Base-by-base conservation (phyloP, 2,113 vertebrate species). In the Carassius gibelio region DNA sequence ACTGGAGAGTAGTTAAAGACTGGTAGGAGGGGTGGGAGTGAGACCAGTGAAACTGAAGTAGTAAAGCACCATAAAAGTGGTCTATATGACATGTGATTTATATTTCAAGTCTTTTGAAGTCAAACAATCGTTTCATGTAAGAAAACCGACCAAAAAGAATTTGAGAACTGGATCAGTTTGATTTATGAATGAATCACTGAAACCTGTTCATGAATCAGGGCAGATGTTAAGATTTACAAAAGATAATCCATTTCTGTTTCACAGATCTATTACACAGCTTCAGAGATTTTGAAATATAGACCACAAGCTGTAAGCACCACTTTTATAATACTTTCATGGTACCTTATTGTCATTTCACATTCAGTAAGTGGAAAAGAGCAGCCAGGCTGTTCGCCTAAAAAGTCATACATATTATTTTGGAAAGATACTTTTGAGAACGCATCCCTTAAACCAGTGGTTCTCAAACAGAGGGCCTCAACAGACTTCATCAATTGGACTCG, bases 1-100 rank as follows among this genome's bases (percentile, higher is more conserved):
- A 93, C 94, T 89, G 91, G 93, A 93, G 92, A 94, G 94, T 95
- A 92, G 92, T 94, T 95, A 94, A 95, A 92, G 93, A 87, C 81
- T 78, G 89, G 77, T 84, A 72, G 57, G 48, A 84, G 66, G 84
- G 86, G 81, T 36, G 52, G 85, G 78, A 68, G 23, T 36, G 62
- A 84, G 23, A 75, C 30, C 52, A 34, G 14, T 11, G 50, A 72
- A 10, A 64, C 9, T 36, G 52, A 4, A 38, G 26, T 4, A 68
- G 8, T 5, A 50, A 48, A 45, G 69, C 38, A n/a, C 38, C 38
- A 72, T 45, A 38, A 42, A 42, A 42, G 38, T 74, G 38, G 21
- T 48, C 11, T 5, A 13, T 74, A 74, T 74, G 21, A 42, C 11
- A 13, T 74, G 11, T 15, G 10, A 14, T 23, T 11, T 48, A 74